Evolutionary conservation across 2,888 invertebrate genomes (phyloP).

Genomic region (Autographa pulchrina): DNA sequence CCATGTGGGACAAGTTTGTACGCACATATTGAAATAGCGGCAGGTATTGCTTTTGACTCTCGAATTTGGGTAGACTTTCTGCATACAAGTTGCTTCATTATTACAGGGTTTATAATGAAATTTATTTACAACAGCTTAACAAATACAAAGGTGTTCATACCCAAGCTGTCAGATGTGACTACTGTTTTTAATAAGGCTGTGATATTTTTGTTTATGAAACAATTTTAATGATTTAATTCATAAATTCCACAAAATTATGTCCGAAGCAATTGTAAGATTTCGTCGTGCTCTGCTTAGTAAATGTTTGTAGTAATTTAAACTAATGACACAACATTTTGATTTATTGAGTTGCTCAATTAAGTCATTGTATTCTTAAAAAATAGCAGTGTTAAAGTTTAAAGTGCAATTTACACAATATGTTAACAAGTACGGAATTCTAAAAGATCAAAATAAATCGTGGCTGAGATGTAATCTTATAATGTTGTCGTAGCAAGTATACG

Average conservation of each 20-base stretch:
- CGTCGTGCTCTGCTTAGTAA: slow-evolving; percentile 30
- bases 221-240: background rate
- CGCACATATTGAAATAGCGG: background rate
- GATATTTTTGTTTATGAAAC: slow-evolving; percentile 3
- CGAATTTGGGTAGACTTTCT: background rate
- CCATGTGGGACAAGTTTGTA: too few species aligned
- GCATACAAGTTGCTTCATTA: background rate
- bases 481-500: slow-evolving; percentile 15
- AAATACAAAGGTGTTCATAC: background rate
- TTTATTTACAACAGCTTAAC: background rate
- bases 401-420: background rate
- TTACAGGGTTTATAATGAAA: background rate
- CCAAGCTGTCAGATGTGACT: background rate
- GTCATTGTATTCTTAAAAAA: background rate
- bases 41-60: background rate
- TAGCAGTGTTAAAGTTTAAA: background rate
- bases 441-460: slow-evolving; percentile 5
- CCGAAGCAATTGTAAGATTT: slow-evolving; percentile 11
- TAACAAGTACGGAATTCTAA: slow-evolving; percentile 17
- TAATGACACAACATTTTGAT: background rate
- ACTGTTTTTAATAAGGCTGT: background rate
- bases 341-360: background rate
- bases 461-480: background rate
- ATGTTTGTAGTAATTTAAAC: slow-evolving; percentile 19
- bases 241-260: slow-evolving; percentile 3